These are phyloP conservation scores for Stegodyphus dumicola DNA, from an alignment of 1,140 invertebrate genomes.

Conservation along the genomic window DNA sequence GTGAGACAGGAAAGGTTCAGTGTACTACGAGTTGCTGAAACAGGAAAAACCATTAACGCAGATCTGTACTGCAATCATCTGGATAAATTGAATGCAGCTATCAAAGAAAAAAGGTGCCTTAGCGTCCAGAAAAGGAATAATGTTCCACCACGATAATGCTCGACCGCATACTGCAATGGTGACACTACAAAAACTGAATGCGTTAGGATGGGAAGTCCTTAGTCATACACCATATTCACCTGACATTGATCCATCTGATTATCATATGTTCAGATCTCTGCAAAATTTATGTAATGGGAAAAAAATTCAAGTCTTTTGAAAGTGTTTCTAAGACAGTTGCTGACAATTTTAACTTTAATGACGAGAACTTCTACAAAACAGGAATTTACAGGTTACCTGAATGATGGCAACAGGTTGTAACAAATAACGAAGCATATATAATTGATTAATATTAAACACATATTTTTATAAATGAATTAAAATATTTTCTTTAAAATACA, in stretches of 20 bases:
- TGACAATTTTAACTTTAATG: too few relatives aligned
- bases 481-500: too few relatives aligned
- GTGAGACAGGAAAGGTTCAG: too few relatives aligned
- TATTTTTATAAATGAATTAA: too few relatives aligned
- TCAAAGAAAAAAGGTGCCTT: slow-evolving; percentile 20
- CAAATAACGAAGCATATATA: too few relatives aligned
- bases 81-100: slow-evolving; percentile 10
- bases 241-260: background rate
- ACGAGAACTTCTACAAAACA: too few relatives aligned
- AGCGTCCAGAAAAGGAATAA: background rate
- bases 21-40: too few relatives aligned
- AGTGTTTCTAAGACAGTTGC: too few relatives aligned
- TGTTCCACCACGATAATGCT: slow-evolving; percentile 14
- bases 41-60: too few relatives aligned
- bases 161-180: slow-evolving; percentile 4
- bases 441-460: too few relatives aligned
- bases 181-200: slow-evolving; percentile 10
- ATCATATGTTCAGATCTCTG: slow-evolving; percentile 8
- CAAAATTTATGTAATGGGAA: slow-evolving; percentile 11
- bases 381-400: too few relatives aligned
- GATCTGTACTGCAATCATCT: slow-evolving; percentile 18
- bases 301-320: slow-evolving; percentile 13
- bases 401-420: too few relatives aligned
- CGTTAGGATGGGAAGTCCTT: slow-evolving; percentile 12
- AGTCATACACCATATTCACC: background rate